Evolutionary conservation across 2,113 vertebrate species (phyloP), one percentile per base, ranked within the genome.

Genomic region (Illadopsis cleaveri): DNA sequence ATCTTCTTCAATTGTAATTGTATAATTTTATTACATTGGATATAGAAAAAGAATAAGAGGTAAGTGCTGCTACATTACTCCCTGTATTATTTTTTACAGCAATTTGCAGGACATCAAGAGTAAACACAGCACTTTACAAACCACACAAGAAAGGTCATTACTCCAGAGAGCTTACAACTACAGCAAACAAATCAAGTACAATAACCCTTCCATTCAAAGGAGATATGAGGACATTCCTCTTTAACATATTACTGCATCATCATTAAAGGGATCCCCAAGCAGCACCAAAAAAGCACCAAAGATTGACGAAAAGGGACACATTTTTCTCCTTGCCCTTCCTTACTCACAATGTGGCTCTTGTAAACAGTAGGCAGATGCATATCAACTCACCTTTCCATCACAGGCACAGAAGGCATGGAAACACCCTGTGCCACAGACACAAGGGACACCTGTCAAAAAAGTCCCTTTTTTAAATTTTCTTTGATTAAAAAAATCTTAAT

Each of bases 21-120:
- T 22, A 35, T 27, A 3, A 24, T 61, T 82, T 85, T 33, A 72
- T 62, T 56, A 51, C 15, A 31, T 0, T 37, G 40, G 31, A 56
- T 62, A 51, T 14, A 86, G 65, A 61, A 81, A 82, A 78, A 81
- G 27, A 40, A 12, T 2, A 68, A 72, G 38, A 86, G 56, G 51
- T 35, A 75, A 73, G 33, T 70, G 48, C 60, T 86, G 45, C 31
- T 70, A 47, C 73, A 42, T 53, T 62, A 62, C 19, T 7, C 33
- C 24, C 14, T 7, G 0, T 58, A 47, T 62, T 69, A 10, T n/a
- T 86, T 72, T 90, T 86, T 66, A 78, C 31, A 57, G 64, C 60
- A 71, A 86, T 96, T 66, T 96, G 50, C 71, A 94, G 90, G 86
- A 81, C 47, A 65, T 82, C 21, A 44, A 69, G 38, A 81, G 70